Conservation (phyloP, 2,797 vertebrate species). For the Malacoctenus gilli region DNA sequence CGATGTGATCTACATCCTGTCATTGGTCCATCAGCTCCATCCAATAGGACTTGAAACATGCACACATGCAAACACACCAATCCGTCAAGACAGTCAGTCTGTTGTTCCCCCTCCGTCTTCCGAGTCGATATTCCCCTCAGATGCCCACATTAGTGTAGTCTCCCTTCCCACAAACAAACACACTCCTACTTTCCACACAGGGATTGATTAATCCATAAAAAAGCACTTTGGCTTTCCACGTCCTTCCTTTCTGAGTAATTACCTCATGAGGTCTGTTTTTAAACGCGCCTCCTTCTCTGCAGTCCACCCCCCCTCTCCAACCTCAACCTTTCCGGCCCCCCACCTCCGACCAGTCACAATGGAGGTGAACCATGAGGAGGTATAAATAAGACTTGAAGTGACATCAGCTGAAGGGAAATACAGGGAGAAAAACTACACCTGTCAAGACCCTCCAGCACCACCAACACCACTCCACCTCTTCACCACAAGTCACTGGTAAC, state of each 20-base stretch:
- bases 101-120: slow-evolving; percentile 8
- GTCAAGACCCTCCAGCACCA: slow-evolving; percentile 19
- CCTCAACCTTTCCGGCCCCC: background rate
- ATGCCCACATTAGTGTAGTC: slow-evolving; percentile 49
- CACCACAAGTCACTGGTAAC: slow-evolving; percentile 59
- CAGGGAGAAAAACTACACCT: slow-evolving; percentile 53
- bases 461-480: background rate
- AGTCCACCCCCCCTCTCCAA: slow-evolving; percentile 8
- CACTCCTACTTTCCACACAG: slow-evolving; percentile 45
- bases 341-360: slow-evolving; percentile 15
- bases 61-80: slow-evolving; percentile 3
- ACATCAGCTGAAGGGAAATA: slow-evolving; percentile 53
- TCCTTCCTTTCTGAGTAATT: slow-evolving; percentile 59
- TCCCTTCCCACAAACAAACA: slow-evolving; percentile 55
- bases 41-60: slow-evolving; percentile 4
- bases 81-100: slow-evolving; percentile 16
- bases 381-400: slow-evolving; percentile 20
- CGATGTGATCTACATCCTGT: no score
- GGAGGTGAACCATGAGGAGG: slow-evolving; percentile 16
- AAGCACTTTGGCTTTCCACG: slow-evolving; percentile 49
- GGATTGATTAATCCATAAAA: slow-evolving; percentile 72
- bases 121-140: slow-evolving; percentile 38
- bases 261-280: slow-evolving; percentile 64
- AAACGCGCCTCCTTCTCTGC: slow-evolving; percentile 40
- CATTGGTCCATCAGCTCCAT: background rate